A percentile compares a stretch with the other conserved stretches of the same genome.
Conservation (phyloP, 2,113 vertebrate species). For the Ochotona princeps region DNA sequence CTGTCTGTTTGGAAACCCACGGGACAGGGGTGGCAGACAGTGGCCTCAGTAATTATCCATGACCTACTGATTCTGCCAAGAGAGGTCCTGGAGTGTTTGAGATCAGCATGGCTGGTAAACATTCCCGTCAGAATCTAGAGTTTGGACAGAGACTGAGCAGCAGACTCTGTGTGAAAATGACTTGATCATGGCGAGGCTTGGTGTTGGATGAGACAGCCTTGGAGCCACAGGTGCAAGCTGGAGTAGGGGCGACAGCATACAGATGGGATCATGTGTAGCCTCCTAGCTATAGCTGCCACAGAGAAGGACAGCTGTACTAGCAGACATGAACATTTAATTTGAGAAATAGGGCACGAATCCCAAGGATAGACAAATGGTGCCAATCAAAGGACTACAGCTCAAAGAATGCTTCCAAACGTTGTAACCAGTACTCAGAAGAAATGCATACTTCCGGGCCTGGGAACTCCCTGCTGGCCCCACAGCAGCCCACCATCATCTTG, state of each 20-base stretch:
- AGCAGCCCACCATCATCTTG: not conserved
- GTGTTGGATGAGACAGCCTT: not conserved
- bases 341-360: not conserved
- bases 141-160: not conserved
- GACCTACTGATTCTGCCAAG: not conserved
- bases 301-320: not conserved
- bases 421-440: not conserved
- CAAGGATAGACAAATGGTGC: not conserved
- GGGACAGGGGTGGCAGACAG: not conserved
- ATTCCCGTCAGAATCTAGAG: not conserved
- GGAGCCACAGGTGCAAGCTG: not conserved
- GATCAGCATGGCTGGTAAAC: not conserved
- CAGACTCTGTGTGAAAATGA: not conserved
- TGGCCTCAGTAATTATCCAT: not conserved
- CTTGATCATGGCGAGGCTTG: not conserved
- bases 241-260: not conserved
- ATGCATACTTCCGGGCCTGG: not conserved
- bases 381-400: not conserved
- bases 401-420: not conserved
- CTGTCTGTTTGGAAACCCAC: not conserved
- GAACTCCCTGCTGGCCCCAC: too few relatives aligned
- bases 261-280: not conserved
- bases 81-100: not conserved
- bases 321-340: not conserved
- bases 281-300: too few relatives aligned